phyloP scores from a whole-genome alignment of 2,888 invertebrate genomes.

The Melanotus villosus region DNA sequence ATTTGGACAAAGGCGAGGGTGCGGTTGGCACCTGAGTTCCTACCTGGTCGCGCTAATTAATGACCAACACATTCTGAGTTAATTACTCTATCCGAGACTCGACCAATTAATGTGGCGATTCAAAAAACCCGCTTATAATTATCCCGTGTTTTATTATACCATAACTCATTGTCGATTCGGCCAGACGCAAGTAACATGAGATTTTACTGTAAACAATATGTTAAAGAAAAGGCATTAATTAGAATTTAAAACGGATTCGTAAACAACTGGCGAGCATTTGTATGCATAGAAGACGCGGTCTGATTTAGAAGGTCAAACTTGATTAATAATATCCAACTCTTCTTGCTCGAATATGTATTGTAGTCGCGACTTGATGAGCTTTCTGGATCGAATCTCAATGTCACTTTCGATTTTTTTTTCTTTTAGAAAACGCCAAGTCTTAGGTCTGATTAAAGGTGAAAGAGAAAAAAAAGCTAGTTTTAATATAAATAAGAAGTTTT shows the following conservation, averaged over 20 bases:
- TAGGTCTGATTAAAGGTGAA: too few species aligned
- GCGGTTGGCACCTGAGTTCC: conserved; percentile 54
- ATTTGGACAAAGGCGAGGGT: conserved; percentile 56
- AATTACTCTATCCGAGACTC: conserved; percentile 63
- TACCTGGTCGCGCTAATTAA: conserved; percentile 63
- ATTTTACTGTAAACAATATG: conserved; percentile 65
- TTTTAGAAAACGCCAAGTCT: too few species aligned
- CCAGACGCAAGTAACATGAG: conserved; percentile 57
- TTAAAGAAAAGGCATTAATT: conserved; percentile 61
- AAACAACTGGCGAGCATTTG: conserved; percentile 43
- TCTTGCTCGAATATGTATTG: conserved; percentile 26
- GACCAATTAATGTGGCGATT: conserved; percentile 66
- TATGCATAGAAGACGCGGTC: conserved; percentile 47
- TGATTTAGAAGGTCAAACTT: conserved; percentile 51
- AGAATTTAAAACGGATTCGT: conserved; percentile 56
- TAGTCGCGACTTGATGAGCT: conserved; percentile 24
- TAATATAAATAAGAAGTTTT: too few species aligned
- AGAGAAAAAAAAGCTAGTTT: too few species aligned
- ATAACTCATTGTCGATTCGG: conserved; percentile 57
- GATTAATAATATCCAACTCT: conserved; percentile 31
- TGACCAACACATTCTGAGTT: conserved; percentile 64
- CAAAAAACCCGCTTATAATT: conserved; percentile 64
- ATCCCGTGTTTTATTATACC: conserved; percentile 63
- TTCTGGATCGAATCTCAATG: background rate
- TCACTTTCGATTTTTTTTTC: background rate